A percentile compares a stretch with the other conserved stretches of the same genome.
These are phyloP conservation scores for Dipodomys ordii DNA, from an alignment of 2,113 vertebrate genomes.

Conservation along the genomic window DNA sequence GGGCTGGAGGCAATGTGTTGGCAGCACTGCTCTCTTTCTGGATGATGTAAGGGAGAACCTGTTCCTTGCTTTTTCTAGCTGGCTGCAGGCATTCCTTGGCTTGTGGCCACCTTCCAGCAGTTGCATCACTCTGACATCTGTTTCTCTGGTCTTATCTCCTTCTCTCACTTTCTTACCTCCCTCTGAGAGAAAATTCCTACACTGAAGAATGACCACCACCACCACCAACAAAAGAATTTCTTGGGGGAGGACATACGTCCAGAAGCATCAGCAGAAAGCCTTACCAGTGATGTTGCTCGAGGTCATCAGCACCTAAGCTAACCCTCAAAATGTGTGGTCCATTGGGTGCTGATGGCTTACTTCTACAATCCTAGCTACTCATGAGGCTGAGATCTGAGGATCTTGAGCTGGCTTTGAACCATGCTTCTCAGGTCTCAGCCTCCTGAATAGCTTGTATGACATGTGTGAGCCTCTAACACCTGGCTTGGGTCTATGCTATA, in stretches of 20 bases:
- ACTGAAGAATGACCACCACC: background rate
- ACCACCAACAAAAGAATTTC: background rate
- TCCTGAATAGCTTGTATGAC: too few species aligned
- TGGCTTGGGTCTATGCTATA: background rate
- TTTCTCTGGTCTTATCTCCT: background rate
- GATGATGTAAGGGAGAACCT: background rate
- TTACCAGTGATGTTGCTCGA: background rate
- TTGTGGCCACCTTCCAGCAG: constrained; percentile 24
- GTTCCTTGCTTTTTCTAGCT: background rate
- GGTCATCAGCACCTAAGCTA: background rate
- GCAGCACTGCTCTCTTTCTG: background rate
- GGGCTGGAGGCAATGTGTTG: background rate
- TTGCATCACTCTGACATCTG: constrained; percentile 31
- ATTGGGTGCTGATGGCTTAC: background rate
- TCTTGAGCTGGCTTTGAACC: too few species aligned
- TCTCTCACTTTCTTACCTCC: background rate
- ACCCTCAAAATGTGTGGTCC: background rate
- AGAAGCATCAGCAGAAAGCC: background rate
- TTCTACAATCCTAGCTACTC: too few species aligned
- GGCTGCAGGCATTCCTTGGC: background rate
- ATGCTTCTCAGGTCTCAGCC: too few species aligned
- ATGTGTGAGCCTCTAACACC: too few species aligned
- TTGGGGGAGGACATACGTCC: background rate
- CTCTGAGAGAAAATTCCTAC: background rate
- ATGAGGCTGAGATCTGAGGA: too few species aligned